Conservation (phyloP, 2,113 vertebrate genomes). For the Corvus hawaiiensis region DNA sequence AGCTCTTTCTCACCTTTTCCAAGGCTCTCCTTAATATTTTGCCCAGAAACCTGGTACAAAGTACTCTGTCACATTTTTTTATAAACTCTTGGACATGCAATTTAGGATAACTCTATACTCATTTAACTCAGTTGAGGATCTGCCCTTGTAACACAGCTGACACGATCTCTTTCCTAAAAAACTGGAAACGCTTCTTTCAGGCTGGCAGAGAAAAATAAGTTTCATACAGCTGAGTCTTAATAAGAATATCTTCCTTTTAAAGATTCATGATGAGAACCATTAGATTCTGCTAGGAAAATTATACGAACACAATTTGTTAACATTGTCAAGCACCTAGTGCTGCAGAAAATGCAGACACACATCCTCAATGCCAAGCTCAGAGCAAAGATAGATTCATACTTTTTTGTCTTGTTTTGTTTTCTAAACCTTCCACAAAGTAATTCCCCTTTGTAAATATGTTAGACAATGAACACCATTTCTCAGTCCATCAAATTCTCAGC, state of each 20-base stretch:
- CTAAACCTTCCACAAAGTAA: background rate
- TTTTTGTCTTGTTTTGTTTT: background rate
- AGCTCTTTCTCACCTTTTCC: background rate
- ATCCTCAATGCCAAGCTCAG: background rate
- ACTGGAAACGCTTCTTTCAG: background rate
- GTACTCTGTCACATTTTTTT: background rate
- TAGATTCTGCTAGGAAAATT: background rate
- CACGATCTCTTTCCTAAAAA: background rate
- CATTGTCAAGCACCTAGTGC: background rate
- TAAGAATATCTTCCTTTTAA: constrained; percentile 15
- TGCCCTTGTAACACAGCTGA: background rate
- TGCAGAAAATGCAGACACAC: background rate
- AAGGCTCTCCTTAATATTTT: background rate
- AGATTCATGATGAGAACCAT: background rate
- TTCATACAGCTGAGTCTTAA: constrained; percentile 1
- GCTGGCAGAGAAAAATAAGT: constrained; percentile 36
- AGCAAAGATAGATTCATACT: background rate
- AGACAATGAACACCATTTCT: background rate
- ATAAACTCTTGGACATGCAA: background rate
- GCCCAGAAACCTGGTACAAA: background rate
- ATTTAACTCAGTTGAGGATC: background rate
- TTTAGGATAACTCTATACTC: background rate
- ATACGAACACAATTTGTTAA: background rate
- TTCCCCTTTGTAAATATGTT: background rate
- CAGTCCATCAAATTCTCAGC: background rate